Evolutionary conservation across 2,888 invertebrate genomes (phyloP).

Genomic region (Hydropsyche betteni): DNA sequence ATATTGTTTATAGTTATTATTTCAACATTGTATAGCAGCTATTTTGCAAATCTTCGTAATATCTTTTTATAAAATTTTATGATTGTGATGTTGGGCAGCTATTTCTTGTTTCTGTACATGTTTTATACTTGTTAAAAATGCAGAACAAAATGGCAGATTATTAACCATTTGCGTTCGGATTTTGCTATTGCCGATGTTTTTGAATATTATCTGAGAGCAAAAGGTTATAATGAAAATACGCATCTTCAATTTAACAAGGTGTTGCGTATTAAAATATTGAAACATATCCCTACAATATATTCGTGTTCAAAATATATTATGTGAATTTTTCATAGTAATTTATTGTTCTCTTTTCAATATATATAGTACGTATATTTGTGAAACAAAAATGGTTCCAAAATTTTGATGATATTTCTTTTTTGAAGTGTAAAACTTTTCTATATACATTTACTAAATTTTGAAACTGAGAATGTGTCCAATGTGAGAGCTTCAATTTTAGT

Average conservation of each 20-base stretch:
- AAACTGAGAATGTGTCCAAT: constrained; percentile 4
- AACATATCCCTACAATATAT: constrained; percentile 12
- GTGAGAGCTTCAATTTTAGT: constrained; percentile 17
- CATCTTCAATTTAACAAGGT: no score
- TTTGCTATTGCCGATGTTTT: no score
- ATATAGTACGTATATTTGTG: no score
- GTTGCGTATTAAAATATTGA: not conserved
- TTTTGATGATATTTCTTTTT: no score
- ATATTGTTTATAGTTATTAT: no score
- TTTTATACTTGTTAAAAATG: not conserved
- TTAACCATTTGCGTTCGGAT: no score
- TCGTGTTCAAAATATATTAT: not conserved
- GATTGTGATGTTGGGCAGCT: constrained; percentile 14
- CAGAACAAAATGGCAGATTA: not conserved
- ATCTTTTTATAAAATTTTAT: constrained; percentile 21
- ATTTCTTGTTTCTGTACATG: not conserved
- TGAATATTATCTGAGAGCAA: no score
- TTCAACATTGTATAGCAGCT: constrained; percentile 9
- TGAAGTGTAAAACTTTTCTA: no score
- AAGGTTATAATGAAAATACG: no score
- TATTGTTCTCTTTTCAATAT: not conserved
- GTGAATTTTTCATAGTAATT: not conserved
- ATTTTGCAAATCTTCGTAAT: constrained; percentile 9
- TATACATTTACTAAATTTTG: no score
- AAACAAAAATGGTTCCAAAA: no score